phyloP scores from a whole-genome alignment of 2,888 invertebrate species.

The Nephrotoma appendiculata region DNA sequence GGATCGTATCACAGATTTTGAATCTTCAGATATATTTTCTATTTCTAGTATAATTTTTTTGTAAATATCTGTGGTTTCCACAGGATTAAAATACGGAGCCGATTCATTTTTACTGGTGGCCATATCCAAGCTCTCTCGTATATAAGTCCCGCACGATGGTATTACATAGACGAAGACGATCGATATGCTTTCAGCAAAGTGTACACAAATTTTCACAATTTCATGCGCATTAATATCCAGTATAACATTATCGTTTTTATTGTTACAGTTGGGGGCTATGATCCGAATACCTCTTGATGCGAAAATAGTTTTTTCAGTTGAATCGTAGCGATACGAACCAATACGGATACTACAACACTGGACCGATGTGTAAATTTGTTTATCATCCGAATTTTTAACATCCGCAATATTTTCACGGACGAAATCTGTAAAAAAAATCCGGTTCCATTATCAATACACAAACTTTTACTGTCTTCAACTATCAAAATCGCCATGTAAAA shows the following conservation, averaged over 20 bases:
- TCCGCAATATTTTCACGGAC: slow-evolving; percentile 37
- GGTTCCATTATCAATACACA: neutral
- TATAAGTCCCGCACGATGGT: slow-evolving; percentile 48
- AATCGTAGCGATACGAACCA: slow-evolving; percentile 69
- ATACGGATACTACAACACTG: slow-evolving; percentile 66
- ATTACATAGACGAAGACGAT: slow-evolving; percentile 69
- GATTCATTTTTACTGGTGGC: slow-evolving; percentile 13
- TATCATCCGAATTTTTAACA: slow-evolving; percentile 32
- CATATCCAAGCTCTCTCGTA: slow-evolving; percentile 60
- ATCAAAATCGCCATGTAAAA: neutral
- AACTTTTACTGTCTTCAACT: neutral
- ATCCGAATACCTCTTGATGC: slow-evolving; percentile 44
- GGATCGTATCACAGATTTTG: slow-evolving; percentile 45
- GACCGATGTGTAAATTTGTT: slow-evolving; percentile 37
- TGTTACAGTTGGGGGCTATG: slow-evolving; percentile 40
- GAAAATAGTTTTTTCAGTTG: slow-evolving; percentile 54
- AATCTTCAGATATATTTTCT: slow-evolving; percentile 50
- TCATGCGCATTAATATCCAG: slow-evolving; percentile 53
- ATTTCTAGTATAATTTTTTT: slow-evolving; percentile 65
- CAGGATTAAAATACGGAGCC: slow-evolving; percentile 42
- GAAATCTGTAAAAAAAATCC: slow-evolving; percentile 32
- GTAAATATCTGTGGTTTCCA: slow-evolving; percentile 48
- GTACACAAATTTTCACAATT: slow-evolving; percentile 59
- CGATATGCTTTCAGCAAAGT: slow-evolving; percentile 61
- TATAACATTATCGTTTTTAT: slow-evolving; percentile 39